A percentile compares a stretch with the other conserved stretches of the same genome.
phyloP scores from a whole-genome alignment of 1,140 invertebrate species.

The Leptinotarsa lineolata region DNA sequence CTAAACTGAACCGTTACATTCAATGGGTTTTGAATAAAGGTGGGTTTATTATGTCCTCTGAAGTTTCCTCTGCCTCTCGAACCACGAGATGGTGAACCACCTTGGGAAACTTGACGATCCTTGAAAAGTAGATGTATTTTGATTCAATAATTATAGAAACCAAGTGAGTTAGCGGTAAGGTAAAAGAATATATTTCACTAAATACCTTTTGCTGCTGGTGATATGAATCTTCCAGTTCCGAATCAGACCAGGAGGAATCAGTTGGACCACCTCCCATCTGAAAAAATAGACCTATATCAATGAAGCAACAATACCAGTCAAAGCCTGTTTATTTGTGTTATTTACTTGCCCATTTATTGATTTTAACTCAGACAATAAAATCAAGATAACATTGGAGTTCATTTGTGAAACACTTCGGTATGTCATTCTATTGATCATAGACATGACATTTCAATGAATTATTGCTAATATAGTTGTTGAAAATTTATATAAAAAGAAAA shows the following conservation, averaged over 20 bases:
- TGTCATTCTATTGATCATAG: too few relatives aligned
- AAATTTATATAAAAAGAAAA: too few relatives aligned
- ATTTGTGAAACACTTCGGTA: too few relatives aligned
- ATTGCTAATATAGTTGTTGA: too few relatives aligned
- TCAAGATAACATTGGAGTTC: too few relatives aligned
- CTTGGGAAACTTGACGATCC: not conserved
- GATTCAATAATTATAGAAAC: not conserved
- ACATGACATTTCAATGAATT: too few relatives aligned
- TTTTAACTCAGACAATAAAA: too few relatives aligned
- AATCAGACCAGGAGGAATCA: slow-evolving; percentile 39
- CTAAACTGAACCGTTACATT: slow-evolving; percentile 42
- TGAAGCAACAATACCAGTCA: too few relatives aligned
- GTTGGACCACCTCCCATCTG: slow-evolving; percentile 25
- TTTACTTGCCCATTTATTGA: too few relatives aligned
- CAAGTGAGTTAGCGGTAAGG: not conserved
- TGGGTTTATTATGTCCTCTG: slow-evolving; percentile 11
- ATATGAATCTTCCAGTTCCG: slow-evolving; percentile 29
- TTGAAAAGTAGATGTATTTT: not conserved
- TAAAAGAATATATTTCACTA: slow-evolving; percentile 8
- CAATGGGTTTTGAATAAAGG: slow-evolving; percentile 34
- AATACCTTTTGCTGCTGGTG: slow-evolving; percentile 14
- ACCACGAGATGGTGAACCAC: not conserved
- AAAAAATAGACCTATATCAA: not conserved
- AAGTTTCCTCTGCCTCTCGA: slow-evolving; percentile 11
- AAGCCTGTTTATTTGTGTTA: too few relatives aligned